Base-by-base conservation (phyloP, 2,888 invertebrate genomes). In the Stictocephala bisonia region DNA sequence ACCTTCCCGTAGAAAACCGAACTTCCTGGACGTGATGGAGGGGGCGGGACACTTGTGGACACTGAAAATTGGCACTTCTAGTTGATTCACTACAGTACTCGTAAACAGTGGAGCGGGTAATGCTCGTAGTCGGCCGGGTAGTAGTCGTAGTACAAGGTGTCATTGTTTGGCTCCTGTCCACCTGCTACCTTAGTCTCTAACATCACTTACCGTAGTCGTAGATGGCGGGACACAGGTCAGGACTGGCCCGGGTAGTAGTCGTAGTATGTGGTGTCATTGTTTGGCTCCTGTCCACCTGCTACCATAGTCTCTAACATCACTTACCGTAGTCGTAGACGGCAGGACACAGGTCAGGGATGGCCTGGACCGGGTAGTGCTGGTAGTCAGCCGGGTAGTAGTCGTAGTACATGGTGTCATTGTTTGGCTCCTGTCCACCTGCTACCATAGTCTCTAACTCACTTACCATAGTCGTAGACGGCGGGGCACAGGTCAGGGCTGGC, bases 51-150 rank as follows among this genome's bases (percentile, higher is more conserved):
- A n/a, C n/a, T n/a, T n/a, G n/a, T n/a, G n/a, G n/a, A n/a, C n/a
- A n/a, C n/a, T n/a, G n/a, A n/a, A n/a, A n/a, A n/a, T n/a, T n/a
- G n/a, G n/a, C 26, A 51, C 13, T 51, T 40, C 22, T 11, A 35
- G 29, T 51, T 15, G 53, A 20, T 31, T n/a, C n/a, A n/a, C n/a
- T n/a, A n/a, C n/a, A n/a, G n/a, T n/a, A n/a, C n/a, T n/a, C n/a
- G n/a, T n/a, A n/a, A n/a, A n/a, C n/a, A n/a, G n/a, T n/a, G n/a
- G n/a, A n/a, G n/a, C 81, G 86, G 85, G 84, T 85, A 88, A 84
- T 87, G 88, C 81, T 86, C 86, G 84, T 88, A 89, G 80, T 83
- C 88, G 60, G 84, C 83, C 78, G 86, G 86, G 84, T 88, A 89
- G 80, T 83, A 85, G 83, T 89, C 89, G 83, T 88, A 81, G 82